Evolutionary conservation across 2,888 invertebrate genomes (phyloP), one percentile per base, ranked within the genome.

Genomic region (Tiliacea citrago): DNA sequence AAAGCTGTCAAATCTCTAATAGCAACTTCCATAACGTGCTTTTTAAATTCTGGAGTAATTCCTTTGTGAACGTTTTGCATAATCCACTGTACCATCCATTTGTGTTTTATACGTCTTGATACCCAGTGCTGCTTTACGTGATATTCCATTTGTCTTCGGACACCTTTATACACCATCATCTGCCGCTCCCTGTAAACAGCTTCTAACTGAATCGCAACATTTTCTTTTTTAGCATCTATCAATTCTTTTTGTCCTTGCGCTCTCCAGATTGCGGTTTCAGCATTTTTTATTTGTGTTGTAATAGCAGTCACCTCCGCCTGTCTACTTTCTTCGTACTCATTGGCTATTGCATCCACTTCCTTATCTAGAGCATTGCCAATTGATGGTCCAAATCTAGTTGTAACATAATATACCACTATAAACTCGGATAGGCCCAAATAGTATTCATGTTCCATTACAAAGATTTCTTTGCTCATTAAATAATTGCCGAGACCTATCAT

Each of bases 61-160:
- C 98, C 97, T 88, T 98, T 97, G 79, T 97, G 95, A 6, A 99
- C 99, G 89, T 97, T 98, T 71, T 97, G 95, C 58, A 99, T 97
- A 87, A 99, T 98, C 98, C 99, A 99, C 89, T 98, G 97, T 63
- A 98, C 98, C 98, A 99, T 98, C 96, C 99, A 99, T 92, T 98
- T 98, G 92, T 99, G 99, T 82, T 98, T 97, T 82, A 99, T 97
- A 85, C 98, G 98, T 63, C 97, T 97, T 91, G 98, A 98, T 47
- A 98, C 96, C 87, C 97, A 97, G 88, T 98, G 97, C 83, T 97
- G 97, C 91, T 99, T 99, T 8, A 98, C 97, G 93, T 99, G 99
- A 93, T 98, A 99, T 91, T 99, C 99, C 95, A 99, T 96, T 39
- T 98, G 97, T 79, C 97, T 97, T 93, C 97, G 98, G 0, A 98